These are phyloP conservation scores for Lucinisca nassula DNA, from an alignment of 2,888 invertebrate species.

Conservation along the genomic window DNA sequence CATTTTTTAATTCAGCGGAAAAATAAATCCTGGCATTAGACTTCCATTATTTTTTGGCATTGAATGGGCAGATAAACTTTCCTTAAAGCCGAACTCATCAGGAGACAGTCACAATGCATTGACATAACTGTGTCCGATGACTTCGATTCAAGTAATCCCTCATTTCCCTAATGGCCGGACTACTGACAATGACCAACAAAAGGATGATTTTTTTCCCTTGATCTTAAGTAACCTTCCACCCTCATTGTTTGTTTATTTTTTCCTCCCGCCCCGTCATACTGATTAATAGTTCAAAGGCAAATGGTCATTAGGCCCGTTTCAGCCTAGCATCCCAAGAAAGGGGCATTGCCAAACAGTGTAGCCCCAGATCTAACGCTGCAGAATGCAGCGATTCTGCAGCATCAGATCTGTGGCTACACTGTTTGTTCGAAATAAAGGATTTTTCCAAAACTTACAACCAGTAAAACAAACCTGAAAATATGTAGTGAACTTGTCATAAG, in stretches of 20 bases:
- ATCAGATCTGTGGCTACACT: no score
- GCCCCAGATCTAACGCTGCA: no score
- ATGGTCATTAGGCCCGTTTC: conserved; percentile 2
- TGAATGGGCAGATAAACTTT: not conserved
- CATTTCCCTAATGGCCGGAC: not conserved
- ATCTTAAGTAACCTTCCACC: conserved; percentile 3
- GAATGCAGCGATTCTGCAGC: no score
- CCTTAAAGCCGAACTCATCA: not conserved
- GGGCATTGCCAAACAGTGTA: no score
- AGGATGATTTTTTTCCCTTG: not conserved
- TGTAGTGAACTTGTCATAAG: no score
- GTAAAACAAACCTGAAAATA: no score
- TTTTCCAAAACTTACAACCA: no score
- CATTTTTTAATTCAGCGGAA: not conserved
- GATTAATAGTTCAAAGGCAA: conserved; percentile 8
- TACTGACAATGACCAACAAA: not conserved
- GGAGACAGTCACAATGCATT: not conserved
- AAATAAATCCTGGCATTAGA: not conserved
- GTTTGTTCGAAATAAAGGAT: no score
- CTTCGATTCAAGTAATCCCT: not conserved
- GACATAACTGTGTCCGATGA: not conserved
- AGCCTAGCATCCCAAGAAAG: no score
- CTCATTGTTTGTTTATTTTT: conserved; percentile 11
- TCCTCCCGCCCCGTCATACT: not conserved
- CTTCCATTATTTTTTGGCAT: not conserved